These are phyloP conservation scores for Chrysopilus asiliformis DNA, from an alignment of 2,888 invertebrate genomes.

Conservation along the genomic window DNA sequence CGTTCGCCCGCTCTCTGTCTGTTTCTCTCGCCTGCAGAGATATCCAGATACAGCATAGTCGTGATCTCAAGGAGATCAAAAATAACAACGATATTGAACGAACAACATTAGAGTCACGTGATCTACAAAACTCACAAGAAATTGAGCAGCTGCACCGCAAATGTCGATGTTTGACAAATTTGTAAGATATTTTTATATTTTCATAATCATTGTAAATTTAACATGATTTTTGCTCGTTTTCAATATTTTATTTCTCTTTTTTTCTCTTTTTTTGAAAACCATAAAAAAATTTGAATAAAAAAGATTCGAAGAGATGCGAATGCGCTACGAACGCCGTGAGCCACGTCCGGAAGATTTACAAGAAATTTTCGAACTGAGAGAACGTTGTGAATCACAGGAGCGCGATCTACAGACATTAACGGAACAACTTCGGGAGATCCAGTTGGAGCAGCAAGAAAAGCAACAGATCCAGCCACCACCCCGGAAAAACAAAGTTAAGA, in stretches of 20 bases:
- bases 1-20: conserved; percentile 17
- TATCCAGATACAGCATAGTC: conserved; percentile 36
- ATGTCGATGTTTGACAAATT: conserved; percentile 42
- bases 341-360: conserved; percentile 43
- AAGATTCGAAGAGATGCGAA: conserved; percentile 45
- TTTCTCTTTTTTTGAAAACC: conserved; percentile 5
- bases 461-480: conserved; percentile 15
- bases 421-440: conserved; percentile 44
- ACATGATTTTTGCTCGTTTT: background rate
- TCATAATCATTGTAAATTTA: background rate
- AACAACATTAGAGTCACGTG: conserved; percentile 32
- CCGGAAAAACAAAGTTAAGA: conserved; percentile 17
- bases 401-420: conserved; percentile 42
- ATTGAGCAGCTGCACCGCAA: conserved; percentile 44
- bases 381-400: conserved; percentile 44
- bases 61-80: conserved; percentile 32
- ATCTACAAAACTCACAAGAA: conserved; percentile 40
- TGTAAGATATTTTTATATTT: conserved; percentile 34
- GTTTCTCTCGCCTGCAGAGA: conserved; percentile 30
- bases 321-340: conserved; percentile 43
- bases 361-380: conserved; percentile 40
- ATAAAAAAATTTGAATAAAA: background rate
- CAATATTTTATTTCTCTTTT: background rate
- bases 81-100: conserved; percentile 34
- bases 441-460: conserved; percentile 36